A percentile compares a stretch with the other conserved stretches of the same genome.
Conservation (phyloP, 2,113 vertebrate genomes). For the Turnix velox region DNA sequence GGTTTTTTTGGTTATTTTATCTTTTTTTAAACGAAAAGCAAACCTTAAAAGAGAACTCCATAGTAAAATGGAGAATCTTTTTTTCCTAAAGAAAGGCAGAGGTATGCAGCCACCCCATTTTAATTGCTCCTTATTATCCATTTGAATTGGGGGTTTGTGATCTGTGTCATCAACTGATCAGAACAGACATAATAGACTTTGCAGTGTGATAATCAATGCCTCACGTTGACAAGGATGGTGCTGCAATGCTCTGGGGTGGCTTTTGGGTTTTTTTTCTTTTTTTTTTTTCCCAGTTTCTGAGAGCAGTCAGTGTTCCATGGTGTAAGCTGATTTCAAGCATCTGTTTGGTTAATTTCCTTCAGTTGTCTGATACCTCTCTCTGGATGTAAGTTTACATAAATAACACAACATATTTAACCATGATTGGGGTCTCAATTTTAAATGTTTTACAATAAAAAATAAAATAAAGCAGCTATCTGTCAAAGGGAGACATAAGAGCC, state of each 20-base stretch:
- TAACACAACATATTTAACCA: background rate
- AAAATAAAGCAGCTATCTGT: background rate
- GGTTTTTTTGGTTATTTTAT: background rate
- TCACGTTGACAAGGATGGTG: rapidly evolving
- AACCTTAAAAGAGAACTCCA: background rate
- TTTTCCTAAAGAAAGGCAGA: background rate
- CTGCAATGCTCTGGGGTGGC: background rate
- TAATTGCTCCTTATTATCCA: background rate
- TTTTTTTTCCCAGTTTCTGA: background rate
- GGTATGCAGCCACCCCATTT: background rate
- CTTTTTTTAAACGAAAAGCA: background rate
- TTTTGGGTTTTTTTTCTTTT: background rate
- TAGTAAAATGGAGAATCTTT: background rate
- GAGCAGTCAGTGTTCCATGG: background rate
- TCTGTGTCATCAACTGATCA: background rate
- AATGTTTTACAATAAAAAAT: background rate
- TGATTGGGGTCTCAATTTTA: background rate
- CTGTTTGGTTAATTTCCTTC: background rate
- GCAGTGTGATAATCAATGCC: background rate
- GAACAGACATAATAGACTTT: background rate
- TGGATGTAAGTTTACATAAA: background rate
- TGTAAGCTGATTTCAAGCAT: background rate
- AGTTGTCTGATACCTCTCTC: background rate
- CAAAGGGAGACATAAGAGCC: background rate
- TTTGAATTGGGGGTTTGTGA: background rate